phyloP scores from a whole-genome alignment of 53 echinoderm and acorn worm genomes.

The Astropecten irregularis region DNA sequence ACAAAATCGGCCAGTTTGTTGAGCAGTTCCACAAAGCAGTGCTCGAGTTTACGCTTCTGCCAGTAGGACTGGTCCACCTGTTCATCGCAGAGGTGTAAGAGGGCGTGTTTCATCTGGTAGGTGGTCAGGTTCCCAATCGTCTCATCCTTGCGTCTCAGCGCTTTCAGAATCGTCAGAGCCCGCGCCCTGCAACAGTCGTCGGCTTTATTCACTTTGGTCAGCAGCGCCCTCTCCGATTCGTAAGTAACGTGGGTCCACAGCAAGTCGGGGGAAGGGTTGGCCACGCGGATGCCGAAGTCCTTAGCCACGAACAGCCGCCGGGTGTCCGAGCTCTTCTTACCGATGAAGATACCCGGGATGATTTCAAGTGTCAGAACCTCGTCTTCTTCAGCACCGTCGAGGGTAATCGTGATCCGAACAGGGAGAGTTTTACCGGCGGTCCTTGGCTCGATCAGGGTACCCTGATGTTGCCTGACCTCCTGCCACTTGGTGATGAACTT shows the following conservation, averaged over 20 bases:
- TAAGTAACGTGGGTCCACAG: constrained; percentile 28
- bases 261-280: not conserved
- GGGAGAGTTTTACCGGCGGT: not conserved
- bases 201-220: constrained; percentile 43
- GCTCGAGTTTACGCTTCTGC: constrained; percentile 48
- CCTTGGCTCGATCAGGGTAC: not conserved
- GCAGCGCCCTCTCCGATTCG: constrained; percentile 45
- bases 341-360: constrained; percentile 32
- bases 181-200: constrained; percentile 33
- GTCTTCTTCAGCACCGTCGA: not conserved
- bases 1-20: constrained; percentile 29
- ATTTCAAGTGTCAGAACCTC: not conserved
- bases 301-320: constrained; percentile 29
- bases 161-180: constrained; percentile 45
- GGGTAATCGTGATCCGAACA: constrained; percentile 4
- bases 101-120: constrained; percentile 61
- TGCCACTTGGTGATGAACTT: constrained; percentile 48
- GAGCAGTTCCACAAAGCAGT: constrained; percentile 31
- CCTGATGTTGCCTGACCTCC: constrained; percentile 13
- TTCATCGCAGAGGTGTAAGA: constrained; percentile 48
- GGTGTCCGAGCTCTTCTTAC: constrained; percentile 20
- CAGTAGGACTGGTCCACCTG: constrained; percentile 44
- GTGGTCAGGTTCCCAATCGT: constrained; percentile 35
- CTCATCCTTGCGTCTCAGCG: constrained; percentile 30
- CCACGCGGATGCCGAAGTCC: constrained; percentile 2